Percentiles rank a stretch among this genome's conserved stretches.
Conservation (phyloP, 1,140 invertebrate species). For the Oedothorax gibbosus region DNA sequence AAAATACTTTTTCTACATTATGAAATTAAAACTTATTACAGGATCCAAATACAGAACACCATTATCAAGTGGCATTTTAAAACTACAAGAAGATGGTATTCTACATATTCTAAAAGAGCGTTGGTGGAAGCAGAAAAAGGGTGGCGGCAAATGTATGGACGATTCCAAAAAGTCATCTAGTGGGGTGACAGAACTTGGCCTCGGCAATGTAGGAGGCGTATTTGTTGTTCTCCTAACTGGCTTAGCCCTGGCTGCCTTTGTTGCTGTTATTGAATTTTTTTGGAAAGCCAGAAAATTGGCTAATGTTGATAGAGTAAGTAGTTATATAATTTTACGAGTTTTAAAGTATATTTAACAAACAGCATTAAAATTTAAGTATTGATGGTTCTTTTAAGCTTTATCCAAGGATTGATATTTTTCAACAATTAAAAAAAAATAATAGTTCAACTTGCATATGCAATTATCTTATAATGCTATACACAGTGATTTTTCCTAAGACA, state of each 20-base stretch:
- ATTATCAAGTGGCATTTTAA: constrained; percentile 69
- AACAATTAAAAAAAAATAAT: too few species aligned
- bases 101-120: constrained; percentile 69
- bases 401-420: too few species aligned
- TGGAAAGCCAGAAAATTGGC: constrained; percentile 62
- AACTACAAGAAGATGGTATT: constrained; percentile 70
- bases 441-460: too few species aligned
- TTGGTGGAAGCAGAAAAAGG: constrained; percentile 68
- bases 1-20: too few species aligned
- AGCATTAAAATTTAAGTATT: too few species aligned
- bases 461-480: too few species aligned
- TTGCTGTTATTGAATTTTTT: constrained; percentile 64
- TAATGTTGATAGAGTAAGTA: constrained; percentile 53
- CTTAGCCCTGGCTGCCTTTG: constrained; percentile 66
- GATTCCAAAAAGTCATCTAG: constrained; percentile 63
- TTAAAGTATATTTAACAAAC: too few species aligned
- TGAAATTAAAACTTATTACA: neutral
- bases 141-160: constrained; percentile 64
- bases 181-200: constrained; percentile 64
- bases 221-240: constrained; percentile 72
- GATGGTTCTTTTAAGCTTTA: too few species aligned
- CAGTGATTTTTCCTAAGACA: too few species aligned
- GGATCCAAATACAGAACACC: constrained; percentile 59
- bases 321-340: neutral
- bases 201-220: constrained; percentile 71